These are phyloP conservation scores for Erpobdella octoculata DNA, from an alignment of 2,888 invertebrate species.

Conservation along the genomic window DNA sequence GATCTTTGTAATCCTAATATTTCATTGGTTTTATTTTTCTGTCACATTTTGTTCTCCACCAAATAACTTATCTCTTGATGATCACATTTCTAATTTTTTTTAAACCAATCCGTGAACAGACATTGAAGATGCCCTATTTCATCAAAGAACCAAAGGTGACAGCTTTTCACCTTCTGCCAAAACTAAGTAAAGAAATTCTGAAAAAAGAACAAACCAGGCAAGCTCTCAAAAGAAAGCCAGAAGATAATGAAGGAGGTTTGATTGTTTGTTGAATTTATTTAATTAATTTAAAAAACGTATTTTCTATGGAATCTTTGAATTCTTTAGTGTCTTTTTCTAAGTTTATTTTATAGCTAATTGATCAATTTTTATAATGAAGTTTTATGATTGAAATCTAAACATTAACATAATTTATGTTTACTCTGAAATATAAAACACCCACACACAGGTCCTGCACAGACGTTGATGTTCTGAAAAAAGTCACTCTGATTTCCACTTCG, in stretches of 20 bases:
- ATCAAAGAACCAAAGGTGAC: slow-evolving; percentile 82
- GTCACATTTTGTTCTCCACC: background rate
- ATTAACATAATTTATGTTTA: background rate
- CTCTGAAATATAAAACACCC: background rate
- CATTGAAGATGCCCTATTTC: slow-evolving; percentile 81
- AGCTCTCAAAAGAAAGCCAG: slow-evolving; percentile 68
- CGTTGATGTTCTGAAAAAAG: background rate
- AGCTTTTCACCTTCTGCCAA: slow-evolving; percentile 71
- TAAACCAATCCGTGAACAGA: slow-evolving; percentile 50
- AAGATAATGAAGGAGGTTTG: slow-evolving; percentile 35
- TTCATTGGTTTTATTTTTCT: background rate
- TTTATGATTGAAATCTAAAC: background rate
- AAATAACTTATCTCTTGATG: background rate
- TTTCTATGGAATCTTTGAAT: background rate
- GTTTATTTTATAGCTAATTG: too few relatives aligned
- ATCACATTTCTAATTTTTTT: background rate
- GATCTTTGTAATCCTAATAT: background rate
- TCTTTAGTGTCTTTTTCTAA: background rate
- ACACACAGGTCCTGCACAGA: slow-evolving; percentile 14
- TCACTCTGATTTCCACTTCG: background rate
- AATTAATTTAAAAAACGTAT: background rate
- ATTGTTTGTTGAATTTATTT: background rate
- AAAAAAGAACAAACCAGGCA: slow-evolving; percentile 58
- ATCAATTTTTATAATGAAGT: too few relatives aligned
- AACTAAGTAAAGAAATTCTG: slow-evolving; percentile 51